These are phyloP conservation scores for Parnassius smintheus DNA, from an alignment of 2,888 invertebrate species.

Conservation along the genomic window DNA sequence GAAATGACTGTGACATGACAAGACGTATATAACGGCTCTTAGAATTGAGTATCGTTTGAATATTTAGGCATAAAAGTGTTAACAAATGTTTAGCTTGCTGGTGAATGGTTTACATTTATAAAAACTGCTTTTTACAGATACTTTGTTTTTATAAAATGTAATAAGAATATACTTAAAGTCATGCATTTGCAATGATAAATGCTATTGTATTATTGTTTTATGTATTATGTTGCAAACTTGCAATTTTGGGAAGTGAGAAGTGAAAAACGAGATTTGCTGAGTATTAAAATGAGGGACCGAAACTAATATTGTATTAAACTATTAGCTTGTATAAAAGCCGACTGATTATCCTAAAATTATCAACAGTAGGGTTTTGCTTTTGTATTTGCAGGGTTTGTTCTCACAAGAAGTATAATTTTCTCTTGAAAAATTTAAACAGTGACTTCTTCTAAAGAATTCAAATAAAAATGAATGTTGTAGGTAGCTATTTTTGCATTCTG, in stretches of 20 bases:
- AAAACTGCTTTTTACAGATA: conserved; percentile 11
- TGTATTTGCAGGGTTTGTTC: conserved; percentile 28
- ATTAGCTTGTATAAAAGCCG: conserved; percentile 43
- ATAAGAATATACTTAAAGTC: conserved; percentile 10
- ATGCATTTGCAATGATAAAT: conserved; percentile 5
- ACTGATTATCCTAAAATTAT: conserved; percentile 30
- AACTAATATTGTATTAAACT: conserved; percentile 51
- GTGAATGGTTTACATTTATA: conserved; percentile 15
- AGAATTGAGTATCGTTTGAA: too few relatives aligned
- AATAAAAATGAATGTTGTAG: conserved; percentile 16
- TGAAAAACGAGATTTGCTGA: conserved; percentile 40
- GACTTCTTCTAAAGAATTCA: conserved; percentile 4
- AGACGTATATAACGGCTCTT: too few relatives aligned
- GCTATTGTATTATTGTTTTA: not conserved
- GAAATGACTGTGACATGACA: too few relatives aligned
- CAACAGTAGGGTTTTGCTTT: conserved; percentile 33
- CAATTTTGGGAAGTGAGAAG: conserved; percentile 32
- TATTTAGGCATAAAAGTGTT: too few relatives aligned
- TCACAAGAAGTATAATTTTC: not conserved
- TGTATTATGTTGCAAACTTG: conserved; percentile 19
- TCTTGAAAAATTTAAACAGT: not conserved
- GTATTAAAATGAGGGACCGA: conserved; percentile 71
- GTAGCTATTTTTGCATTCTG: conserved; percentile 37
- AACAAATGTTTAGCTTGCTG: conserved; percentile 1
- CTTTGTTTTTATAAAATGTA: conserved; percentile 7